A percentile compares a stretch with the other conserved stretches of the same genome.
These are phyloP conservation scores for Agapornis canus DNA, from an alignment of 2,797 vertebrate species.

Conservation along the genomic window DNA sequence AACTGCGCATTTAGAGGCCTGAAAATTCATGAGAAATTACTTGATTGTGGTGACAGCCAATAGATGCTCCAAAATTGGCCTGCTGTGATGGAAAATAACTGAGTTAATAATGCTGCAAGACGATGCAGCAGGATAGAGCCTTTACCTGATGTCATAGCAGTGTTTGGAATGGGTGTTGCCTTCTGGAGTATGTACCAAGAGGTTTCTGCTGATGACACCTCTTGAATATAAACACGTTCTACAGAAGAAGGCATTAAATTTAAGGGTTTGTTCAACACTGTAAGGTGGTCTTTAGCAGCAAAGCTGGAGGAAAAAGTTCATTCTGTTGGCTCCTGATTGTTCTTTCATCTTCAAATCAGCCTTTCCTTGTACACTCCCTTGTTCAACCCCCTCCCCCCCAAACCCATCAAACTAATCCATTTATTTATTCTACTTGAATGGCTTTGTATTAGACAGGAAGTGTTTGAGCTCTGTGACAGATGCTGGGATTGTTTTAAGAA, in stretches of 20 bases:
- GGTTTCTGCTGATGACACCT: not conserved
- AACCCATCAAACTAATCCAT: not conserved
- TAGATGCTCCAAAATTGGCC: not conserved
- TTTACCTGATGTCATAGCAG: not conserved
- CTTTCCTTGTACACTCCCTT: not conserved
- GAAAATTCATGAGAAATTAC: not conserved
- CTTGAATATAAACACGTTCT: not conserved
- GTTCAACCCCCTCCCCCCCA: not conserved
- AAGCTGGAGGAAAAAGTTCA: not conserved
- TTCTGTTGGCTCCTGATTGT: not conserved
- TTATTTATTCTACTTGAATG: not conserved
- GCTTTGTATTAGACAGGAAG: not conserved
- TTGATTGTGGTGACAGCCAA: not conserved
- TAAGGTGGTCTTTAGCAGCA: not conserved
- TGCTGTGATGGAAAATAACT: not conserved
- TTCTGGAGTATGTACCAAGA: not conserved
- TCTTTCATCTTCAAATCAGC: not conserved
- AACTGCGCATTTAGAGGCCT: not conserved
- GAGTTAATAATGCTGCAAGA: not conserved
- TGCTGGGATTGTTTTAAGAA: not conserved
- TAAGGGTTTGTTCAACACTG: not conserved
- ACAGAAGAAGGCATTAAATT: not conserved
- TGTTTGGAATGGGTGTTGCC: not conserved
- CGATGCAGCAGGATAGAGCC: too few species aligned
- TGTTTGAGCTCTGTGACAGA: not conserved